A percentile compares a stretch with the other conserved stretches of the same genome.
Evolutionary conservation across 2,113 vertebrate species (phyloP).

Genomic region (Nannospalax galili): DNA sequence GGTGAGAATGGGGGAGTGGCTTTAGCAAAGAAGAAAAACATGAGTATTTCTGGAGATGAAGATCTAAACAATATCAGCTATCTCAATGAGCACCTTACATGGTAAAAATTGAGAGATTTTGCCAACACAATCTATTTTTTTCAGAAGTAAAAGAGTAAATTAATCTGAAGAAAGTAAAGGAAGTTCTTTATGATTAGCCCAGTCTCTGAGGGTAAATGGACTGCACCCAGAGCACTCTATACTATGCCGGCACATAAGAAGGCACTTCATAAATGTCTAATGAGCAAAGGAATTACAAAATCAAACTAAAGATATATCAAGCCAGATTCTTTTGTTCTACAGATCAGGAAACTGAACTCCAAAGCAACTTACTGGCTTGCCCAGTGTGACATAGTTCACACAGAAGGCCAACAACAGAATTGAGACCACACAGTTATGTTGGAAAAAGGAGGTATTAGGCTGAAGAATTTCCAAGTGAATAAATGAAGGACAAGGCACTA

Average conservation of each 20-base stretch:
- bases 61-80: slow-evolving; percentile 4
- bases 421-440: neutral
- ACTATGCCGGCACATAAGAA: neutral
- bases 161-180: slow-evolving; percentile 37
- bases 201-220: neutral
- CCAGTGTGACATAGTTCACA: neutral
- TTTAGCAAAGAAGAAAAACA: too few relatives aligned
- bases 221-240: neutral
- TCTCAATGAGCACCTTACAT: slow-evolving; percentile 35
- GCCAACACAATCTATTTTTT: slow-evolving; percentile 1
- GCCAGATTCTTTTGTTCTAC: slow-evolving; percentile 34
- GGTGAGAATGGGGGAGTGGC: neutral
- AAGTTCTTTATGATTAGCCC: neutral
- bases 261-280: neutral
- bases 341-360: slow-evolving; percentile 1
- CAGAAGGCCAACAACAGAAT: slow-evolving; percentile 3
- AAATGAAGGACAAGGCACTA: slow-evolving; percentile 26
- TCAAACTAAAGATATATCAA: neutral
- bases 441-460: neutral
- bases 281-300: slow-evolving; percentile 41
- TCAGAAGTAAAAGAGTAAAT: slow-evolving; percentile 16
- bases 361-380: slow-evolving; percentile 1
- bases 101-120: slow-evolving; percentile 15
- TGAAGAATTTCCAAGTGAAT: slow-evolving; percentile 17
- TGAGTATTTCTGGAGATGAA: slow-evolving; percentile 34